Evolutionary conservation across 1,140 invertebrate genomes (phyloP), one percentile per base, ranked within the genome.

Genomic region (Papilio dardanus): DNA sequence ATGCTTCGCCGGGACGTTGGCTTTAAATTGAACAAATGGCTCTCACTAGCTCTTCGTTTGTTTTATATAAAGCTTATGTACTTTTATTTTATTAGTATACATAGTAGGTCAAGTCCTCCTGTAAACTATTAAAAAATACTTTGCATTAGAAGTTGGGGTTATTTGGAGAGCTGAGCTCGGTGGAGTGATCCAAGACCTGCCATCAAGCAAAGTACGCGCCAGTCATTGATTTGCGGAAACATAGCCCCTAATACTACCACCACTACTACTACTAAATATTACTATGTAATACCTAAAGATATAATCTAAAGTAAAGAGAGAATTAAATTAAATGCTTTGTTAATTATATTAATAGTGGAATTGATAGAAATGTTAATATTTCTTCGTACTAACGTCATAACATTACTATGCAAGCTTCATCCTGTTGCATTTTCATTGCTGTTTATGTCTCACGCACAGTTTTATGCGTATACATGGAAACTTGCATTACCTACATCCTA

Each of bases 361-460:
- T 50, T n/a, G 46, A 3, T n/a, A 46, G 40, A 10, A 24, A 24
- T 6, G 50, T 54, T 54, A 54, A 24, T 54, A 24, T 50, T 54
- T 54, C 50, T 54, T 24, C 21, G 50, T 46, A n/a, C 12, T 37
- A 37, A 37, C 3, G 16, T 46, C 42, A 54, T 50, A 50, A 19
- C 46, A 54, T 58, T 24, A 58, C 21, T 4, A 58, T 58, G 54
- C 54, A 14, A 7, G 33, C 66, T 19, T 19, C 33, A 68, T 68
- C 66, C 30, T 67, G 4, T 40, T 40, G 66, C 66, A 68, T 10
- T 40, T 35, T 10, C 66, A 37, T 68, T 40, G 6, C 33, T 24
- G 12, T 40, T 68, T 35, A 68, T 40, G 31, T 68, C 31, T 40
- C 66, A 68, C 66, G 66, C 66, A 68, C 66, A 68, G n/a, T 68